A percentile compares a stretch with the other conserved stretches of the same genome.
Evolutionary conservation across 2,113 vertebrate species (phyloP).

Genomic region (Promerops cafer): DNA sequence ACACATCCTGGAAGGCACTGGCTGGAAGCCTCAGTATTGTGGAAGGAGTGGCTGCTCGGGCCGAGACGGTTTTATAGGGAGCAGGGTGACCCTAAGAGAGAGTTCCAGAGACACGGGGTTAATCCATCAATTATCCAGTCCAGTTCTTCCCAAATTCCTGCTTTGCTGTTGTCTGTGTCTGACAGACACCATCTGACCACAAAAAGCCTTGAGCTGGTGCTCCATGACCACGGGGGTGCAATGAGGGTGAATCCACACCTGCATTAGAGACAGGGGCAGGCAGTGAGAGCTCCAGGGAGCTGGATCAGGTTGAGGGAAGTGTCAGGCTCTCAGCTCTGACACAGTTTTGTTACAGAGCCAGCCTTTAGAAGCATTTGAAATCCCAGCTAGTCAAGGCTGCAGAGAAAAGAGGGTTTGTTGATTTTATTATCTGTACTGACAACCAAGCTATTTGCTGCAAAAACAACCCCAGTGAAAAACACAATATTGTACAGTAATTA

Average conservation of each 20-base stretch:
- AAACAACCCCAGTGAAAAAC: neutral
- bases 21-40: conserved; percentile 86
- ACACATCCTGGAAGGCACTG: conserved; percentile 84
- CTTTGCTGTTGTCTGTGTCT: accelerated
- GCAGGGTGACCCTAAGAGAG: conserved; percentile 81
- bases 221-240: neutral
- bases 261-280: neutral
- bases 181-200: neutral
- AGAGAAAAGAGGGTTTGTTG: neutral
- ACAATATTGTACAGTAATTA: neutral
- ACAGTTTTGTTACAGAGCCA: neutral
- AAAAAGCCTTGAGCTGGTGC: neutral
- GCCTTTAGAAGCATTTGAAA: neutral
- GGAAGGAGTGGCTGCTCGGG: conserved; percentile 78
- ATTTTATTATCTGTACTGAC: neutral
- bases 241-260: neutral
- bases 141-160: neutral
- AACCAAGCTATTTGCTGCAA: neutral
- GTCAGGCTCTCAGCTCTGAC: neutral
- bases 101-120: neutral
- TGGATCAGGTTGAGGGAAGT: neutral
- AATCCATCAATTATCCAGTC: neutral
- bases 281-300: neutral
- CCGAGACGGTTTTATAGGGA: conserved; percentile 89
- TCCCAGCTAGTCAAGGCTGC: neutral